A percentile compares a stretch with the other conserved stretches of the same genome.
Conservation (phyloP, 2,113 vertebrate species). For the Myrmophylax atrothorax region DNA sequence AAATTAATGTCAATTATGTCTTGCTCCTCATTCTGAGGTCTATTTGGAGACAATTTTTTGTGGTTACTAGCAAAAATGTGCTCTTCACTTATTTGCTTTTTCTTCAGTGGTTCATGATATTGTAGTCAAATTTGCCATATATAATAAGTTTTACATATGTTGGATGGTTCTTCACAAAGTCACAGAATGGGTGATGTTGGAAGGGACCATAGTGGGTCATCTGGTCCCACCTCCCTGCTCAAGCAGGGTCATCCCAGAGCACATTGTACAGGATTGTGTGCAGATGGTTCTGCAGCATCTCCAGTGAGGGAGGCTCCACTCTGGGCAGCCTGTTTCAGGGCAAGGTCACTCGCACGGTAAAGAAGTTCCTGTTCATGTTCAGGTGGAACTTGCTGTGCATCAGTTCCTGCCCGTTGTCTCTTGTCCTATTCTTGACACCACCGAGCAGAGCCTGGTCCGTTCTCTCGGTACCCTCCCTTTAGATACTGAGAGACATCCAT, state of each 20-base stretch:
- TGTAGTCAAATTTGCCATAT: neutral
- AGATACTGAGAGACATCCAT: neutral
- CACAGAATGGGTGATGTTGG: neutral
- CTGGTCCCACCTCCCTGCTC: neutral
- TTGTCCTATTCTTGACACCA: neutral
- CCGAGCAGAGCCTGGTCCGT: rapidly evolving
- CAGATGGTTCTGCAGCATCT: neutral
- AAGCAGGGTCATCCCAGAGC: neutral
- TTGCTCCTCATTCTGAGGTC: neutral
- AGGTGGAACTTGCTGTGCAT: neutral
- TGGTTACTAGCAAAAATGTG: neutral
- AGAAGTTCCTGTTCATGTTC: neutral
- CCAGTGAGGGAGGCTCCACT: neutral
- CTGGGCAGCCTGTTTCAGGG: neutral
- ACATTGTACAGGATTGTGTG: neutral
- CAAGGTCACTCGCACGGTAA: neutral
- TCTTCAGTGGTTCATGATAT: neutral
- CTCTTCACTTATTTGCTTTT: neutral
- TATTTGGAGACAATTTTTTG: neutral
- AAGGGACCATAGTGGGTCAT: neutral
- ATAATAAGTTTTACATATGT: neutral
- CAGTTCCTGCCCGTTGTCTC: neutral
- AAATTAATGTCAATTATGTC: neutral
- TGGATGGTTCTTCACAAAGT: neutral
- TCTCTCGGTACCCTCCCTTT: neutral